phyloP scores from a whole-genome alignment of 2,888 invertebrate genomes.

The Litoditis marina region DNA sequence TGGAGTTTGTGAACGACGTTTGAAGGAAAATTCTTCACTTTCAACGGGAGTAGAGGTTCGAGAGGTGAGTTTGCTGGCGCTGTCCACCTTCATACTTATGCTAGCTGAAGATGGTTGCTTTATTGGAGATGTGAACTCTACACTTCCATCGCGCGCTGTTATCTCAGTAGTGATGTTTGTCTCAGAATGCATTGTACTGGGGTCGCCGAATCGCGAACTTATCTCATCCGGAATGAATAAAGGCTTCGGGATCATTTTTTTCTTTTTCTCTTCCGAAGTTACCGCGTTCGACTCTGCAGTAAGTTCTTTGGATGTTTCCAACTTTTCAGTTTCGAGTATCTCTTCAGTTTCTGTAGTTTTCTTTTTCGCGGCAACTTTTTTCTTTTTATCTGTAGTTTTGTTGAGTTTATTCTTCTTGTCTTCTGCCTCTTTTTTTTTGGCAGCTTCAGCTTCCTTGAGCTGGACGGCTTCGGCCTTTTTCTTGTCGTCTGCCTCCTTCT shows the following conservation, averaged over 20 bases:
- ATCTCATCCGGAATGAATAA: constrained; percentile 60
- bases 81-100: constrained; percentile 38
- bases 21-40: constrained; percentile 38
- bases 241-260: constrained; percentile 46
- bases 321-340: background rate
- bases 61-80: constrained; percentile 12
- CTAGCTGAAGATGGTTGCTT: constrained; percentile 37
- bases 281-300: background rate
- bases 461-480: constrained; percentile 10
- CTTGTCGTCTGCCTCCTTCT: constrained; percentile 6
- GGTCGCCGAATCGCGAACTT: constrained; percentile 53
- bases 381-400: no score
- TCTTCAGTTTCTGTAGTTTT: background rate
- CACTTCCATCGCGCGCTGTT: constrained; percentile 44
- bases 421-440: constrained; percentile 10
- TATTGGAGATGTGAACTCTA: constrained; percentile 35
- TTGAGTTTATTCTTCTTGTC: no score
- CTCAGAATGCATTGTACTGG: constrained; percentile 45
- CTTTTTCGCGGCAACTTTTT: background rate
- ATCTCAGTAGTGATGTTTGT: constrained; percentile 44
- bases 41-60: constrained; percentile 22
- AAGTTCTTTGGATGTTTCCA: constrained; percentile 16
- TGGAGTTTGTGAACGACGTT: constrained; percentile 33
- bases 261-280: constrained; percentile 12
- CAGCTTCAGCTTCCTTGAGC: constrained; percentile 5